phyloP scores from a whole-genome alignment of 2,888 invertebrate species.

The Xestoiulus laeticollis region DNA sequence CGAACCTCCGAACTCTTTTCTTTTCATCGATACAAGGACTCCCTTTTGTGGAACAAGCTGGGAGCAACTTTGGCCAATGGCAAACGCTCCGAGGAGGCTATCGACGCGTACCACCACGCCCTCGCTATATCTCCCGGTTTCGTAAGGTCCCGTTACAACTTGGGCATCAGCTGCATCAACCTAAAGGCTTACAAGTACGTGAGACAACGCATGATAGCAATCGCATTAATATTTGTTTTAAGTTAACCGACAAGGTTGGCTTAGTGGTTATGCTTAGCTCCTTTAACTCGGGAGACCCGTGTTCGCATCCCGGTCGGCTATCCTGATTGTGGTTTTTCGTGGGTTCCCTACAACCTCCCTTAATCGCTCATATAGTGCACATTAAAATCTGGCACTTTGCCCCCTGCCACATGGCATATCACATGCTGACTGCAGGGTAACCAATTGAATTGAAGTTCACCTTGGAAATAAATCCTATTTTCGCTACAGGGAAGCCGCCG shows the following conservation, averaged over 20 bases:
- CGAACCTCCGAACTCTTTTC: too few species aligned
- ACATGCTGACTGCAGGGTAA: too few species aligned
- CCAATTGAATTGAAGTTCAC: too few species aligned
- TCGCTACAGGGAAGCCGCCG: constrained; percentile 82
- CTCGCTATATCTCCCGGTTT: constrained; percentile 92
- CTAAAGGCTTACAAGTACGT: constrained; percentile 81
- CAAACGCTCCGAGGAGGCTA: constrained; percentile 92
- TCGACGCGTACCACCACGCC: constrained; percentile 93
- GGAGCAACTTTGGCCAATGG: constrained; percentile 98
- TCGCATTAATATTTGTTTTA: constrained; percentile 43
- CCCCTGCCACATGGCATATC: too few species aligned
- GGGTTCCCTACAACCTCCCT: too few species aligned
- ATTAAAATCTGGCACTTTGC: too few species aligned
- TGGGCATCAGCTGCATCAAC: constrained; percentile 97
- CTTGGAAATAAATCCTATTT: background rate
- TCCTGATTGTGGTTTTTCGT: too few species aligned
- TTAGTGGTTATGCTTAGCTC: too few species aligned
- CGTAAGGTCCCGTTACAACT: constrained; percentile 95
- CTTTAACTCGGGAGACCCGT: too few species aligned
- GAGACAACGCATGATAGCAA: background rate
- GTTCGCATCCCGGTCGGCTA: too few species aligned
- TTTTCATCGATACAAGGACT: constrained; percentile 76
- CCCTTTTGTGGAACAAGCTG: constrained; percentile 94
- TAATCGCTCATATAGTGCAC: too few species aligned
- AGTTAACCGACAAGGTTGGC: too few species aligned